These are phyloP conservation scores for Saccopteryx leptura DNA, from an alignment of 2,113 vertebrate species.

Conservation along the genomic window DNA sequence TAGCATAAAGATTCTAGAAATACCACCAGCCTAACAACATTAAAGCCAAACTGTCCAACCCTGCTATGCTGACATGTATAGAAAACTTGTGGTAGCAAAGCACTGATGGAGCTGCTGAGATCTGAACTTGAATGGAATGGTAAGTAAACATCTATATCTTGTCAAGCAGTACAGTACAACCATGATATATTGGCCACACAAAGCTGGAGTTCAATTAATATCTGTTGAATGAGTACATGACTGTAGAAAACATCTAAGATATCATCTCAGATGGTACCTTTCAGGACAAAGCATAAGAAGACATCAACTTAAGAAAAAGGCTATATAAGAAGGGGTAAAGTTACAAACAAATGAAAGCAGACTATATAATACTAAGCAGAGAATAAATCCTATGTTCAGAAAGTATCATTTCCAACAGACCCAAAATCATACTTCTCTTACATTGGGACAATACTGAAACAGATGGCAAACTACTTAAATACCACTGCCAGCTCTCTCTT, in stretches of 20 bases:
- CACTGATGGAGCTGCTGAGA: neutral
- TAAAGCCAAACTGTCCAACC: neutral
- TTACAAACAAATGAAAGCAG: neutral
- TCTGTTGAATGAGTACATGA: neutral
- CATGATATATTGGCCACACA: neutral
- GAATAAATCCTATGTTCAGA: neutral
- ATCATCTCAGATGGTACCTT: neutral
- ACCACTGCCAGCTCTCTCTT: neutral
- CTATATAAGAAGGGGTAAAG: neutral
- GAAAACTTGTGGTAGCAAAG: neutral
- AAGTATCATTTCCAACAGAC: constrained; percentile 3
- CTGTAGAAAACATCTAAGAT: neutral
- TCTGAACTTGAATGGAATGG: neutral
- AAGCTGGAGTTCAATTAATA: neutral
- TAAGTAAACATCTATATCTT: neutral
- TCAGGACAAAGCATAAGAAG: constrained; percentile 8
- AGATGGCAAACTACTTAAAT: constrained; percentile 38
- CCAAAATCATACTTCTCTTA: constrained; percentile 33
- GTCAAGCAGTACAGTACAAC: neutral
- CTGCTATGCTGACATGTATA: neutral
- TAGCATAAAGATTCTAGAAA: constrained; percentile 31
- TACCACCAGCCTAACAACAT: neutral
- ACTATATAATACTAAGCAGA: neutral
- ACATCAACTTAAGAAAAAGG: neutral
- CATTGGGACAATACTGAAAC: constrained; percentile 13